phyloP scores from a whole-genome alignment of 2,888 invertebrate species.

The Habroteleia sp. region DNA sequence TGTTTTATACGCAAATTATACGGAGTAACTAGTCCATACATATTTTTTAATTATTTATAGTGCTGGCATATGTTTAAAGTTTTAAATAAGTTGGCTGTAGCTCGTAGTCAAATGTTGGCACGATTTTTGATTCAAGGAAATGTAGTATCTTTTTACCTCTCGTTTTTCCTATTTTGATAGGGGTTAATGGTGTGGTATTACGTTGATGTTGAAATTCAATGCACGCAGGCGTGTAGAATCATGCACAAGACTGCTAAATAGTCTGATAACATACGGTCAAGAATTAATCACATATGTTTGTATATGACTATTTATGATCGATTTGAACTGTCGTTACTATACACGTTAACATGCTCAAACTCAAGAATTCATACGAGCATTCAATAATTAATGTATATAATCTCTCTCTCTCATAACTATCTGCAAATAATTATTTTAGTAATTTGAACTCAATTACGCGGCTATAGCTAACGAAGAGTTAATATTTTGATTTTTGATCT shows the following conservation, averaged over 20 bases:
- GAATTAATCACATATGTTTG: conserved; percentile 44
- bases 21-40: conserved; percentile 11
- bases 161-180: neutral
- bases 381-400: conserved; percentile 33
- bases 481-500: neutral
- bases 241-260: conserved; percentile 26
- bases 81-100: conserved; percentile 12
- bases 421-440: conserved; percentile 30
- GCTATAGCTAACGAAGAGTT: conserved; percentile 1
- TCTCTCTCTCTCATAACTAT: conserved; percentile 24
- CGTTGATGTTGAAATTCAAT: conserved; percentile 13
- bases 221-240: conserved; percentile 5
- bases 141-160: neutral
- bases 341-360: conserved; percentile 27
- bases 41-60: conserved; percentile 43
- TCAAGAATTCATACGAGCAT: conserved; percentile 46
- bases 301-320: conserved; percentile 38
- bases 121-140: conserved; percentile 4
- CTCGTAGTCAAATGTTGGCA: conserved; percentile 3
- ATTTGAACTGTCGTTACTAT: conserved; percentile 20
- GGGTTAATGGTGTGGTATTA: neutral
- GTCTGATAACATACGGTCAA: conserved; percentile 41
- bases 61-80: neutral
- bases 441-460: conserved; percentile 24
- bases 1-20: conserved; percentile 44